Base-by-base conservation (phyloP, 2,797 vertebrate species). In the Benthosema pterotum region DNA sequence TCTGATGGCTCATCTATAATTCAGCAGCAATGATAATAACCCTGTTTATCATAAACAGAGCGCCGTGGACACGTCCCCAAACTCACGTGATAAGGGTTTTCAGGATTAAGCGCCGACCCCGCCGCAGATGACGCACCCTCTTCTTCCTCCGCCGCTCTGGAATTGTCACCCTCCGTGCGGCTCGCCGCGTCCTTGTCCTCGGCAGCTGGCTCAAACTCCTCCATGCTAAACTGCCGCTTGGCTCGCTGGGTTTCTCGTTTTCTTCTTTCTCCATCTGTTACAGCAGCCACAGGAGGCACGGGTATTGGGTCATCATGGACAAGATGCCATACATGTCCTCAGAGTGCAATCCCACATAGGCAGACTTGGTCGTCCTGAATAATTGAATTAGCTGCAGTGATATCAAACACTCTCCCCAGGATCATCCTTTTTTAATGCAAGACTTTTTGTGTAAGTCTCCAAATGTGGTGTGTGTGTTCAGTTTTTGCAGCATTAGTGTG, bases 21-120 rank as follows among this genome's bases (percentile, higher is more conserved):
- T 59, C 68, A 67, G 53, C 49, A 49, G 18, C 69, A 38, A 38
- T 38, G 32, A 38, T 38, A 38, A 38, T 38, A 38, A 38, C 32
- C n/a, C 65, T 73, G 63, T 80, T 76, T 58, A 71, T 63, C 57
- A 22, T 58, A 67, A 75, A 73, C 65, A 59, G 11, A 12, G 28
- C 11, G 42, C 17, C 67, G 75, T 63, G 77, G 67, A 74, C 65
- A 43, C 67, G 66, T 69, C 17, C 17, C 11, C 8, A 1, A 54
- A 77, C 95, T 92, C 87, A 97, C 96, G 0, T 95, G 95, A 54
- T 97, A 97, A 6, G 96, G 96, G 72, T 98, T 98, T 64, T 97
- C 94, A 0, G 96, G 96, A 68, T 97, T 96, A 79, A 91, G 93
- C 0, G 82, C 85, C 15, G 91, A 91, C 22, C 90, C 84, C 0